Percentiles rank a stretch among this genome's conserved stretches.
These are phyloP conservation scores for Podargus strigoides DNA, from an alignment of 2,797 vertebrate species.

Conservation along the genomic window DNA sequence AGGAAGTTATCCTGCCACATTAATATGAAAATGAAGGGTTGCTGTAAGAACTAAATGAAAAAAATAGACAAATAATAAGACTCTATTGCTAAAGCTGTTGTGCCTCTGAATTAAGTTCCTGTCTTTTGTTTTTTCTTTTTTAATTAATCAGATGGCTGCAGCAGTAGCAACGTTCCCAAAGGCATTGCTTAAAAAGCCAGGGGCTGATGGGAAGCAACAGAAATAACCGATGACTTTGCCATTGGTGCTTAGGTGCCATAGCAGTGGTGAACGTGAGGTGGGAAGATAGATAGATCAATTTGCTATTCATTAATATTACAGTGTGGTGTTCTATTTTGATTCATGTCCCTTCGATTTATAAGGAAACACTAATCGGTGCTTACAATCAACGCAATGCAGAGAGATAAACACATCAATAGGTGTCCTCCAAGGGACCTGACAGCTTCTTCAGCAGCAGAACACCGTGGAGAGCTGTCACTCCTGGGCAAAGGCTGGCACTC, in stretches of 20 bases:
- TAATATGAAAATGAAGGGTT: slow-evolving; percentile 42
- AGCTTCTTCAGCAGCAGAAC: background rate
- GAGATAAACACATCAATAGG: background rate
- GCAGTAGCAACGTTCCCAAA: background rate
- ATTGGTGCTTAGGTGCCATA: background rate
- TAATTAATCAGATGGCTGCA: slow-evolving; percentile 50
- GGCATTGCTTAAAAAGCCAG: background rate
- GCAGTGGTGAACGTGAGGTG: background rate
- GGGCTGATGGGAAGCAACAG: background rate
- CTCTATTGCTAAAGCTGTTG: background rate
- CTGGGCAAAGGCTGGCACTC: background rate
- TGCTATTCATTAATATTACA: background rate
- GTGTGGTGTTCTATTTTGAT: background rate
- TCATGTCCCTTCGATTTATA: background rate
- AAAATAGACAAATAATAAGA: slow-evolving; percentile 11
- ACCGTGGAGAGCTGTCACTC: no score
- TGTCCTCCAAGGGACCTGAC: background rate
- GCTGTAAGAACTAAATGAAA: slow-evolving; percentile 17
- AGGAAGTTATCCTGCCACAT: slow-evolving; percentile 23
- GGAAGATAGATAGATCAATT: background rate
- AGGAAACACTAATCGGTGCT: background rate
- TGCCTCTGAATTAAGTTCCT: slow-evolving; percentile 35
- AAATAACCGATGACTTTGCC: background rate
- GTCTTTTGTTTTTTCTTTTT: slow-evolving; percentile 23
- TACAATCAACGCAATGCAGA: background rate